Evolutionary conservation across 1,140 invertebrate species (phyloP).

Genomic region (Polypedilum vanderplanki): DNA sequence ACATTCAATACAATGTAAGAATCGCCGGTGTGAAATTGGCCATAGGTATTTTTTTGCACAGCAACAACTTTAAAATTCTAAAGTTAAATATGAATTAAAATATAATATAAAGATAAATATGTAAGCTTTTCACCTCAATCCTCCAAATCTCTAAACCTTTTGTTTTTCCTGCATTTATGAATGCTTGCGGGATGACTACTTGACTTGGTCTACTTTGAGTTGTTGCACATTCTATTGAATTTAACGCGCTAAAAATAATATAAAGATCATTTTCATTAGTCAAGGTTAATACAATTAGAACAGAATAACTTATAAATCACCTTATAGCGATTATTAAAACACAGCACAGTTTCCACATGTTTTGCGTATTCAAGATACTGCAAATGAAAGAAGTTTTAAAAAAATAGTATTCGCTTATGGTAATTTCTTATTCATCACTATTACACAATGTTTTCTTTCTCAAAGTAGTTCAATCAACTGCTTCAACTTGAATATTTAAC

Average conservation of each 20-base stretch:
- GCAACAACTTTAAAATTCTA: slow-evolving; percentile 75
- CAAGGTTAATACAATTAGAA: not conserved
- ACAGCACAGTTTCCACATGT: not conserved
- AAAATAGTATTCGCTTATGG: too few species aligned
- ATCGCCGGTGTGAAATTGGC: slow-evolving; percentile 84
- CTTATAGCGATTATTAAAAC: not conserved
- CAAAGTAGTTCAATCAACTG: too few species aligned
- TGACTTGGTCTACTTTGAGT: slow-evolving; percentile 36
- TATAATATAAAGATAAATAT: not conserved
- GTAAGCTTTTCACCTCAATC: slow-evolving; percentile 51
- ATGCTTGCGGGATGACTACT: slow-evolving; percentile 51
- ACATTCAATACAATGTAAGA: slow-evolving; percentile 84
- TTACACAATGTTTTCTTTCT: too few species aligned
- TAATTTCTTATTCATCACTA: too few species aligned
- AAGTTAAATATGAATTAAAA: slow-evolving; percentile 37
- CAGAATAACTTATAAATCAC: not conserved
- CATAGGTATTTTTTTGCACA: slow-evolving; percentile 67
- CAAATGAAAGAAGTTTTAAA: too few species aligned
- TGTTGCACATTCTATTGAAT: slow-evolving; percentile 32
- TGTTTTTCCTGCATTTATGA: slow-evolving; percentile 53
- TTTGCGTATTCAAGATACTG: not conserved
- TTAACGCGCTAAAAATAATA: not conserved
- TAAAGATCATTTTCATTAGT: not conserved
- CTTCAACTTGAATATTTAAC: too few species aligned
- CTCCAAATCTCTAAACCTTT: slow-evolving; percentile 61